Evolutionary conservation across 2,888 invertebrate genomes (phyloP).

Genomic region (Lasioglossum vierecki): DNA sequence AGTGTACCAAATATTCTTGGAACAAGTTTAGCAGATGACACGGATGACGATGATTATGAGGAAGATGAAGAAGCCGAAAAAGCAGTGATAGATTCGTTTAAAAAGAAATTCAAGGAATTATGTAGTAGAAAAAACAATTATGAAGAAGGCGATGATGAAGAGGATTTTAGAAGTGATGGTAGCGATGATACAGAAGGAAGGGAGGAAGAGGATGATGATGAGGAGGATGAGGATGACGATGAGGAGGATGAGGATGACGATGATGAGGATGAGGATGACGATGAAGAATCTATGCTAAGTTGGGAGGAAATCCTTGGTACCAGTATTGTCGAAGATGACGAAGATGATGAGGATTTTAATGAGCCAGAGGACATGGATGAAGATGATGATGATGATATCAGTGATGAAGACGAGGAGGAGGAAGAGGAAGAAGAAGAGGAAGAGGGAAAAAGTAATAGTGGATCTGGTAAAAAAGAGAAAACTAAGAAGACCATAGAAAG

Average conservation of each 20-base stretch:
- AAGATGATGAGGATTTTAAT: slow-evolving; percentile 61
- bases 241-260: slow-evolving; percentile 60
- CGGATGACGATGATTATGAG: slow-evolving; percentile 57
- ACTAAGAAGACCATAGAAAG: slow-evolving; percentile 20
- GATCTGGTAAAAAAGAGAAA: background rate
- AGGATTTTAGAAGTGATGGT: slow-evolving; percentile 34
- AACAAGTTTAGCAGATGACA: slow-evolving; percentile 58
- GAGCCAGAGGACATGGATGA: slow-evolving; percentile 63
- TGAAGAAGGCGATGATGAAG: slow-evolving; percentile 42
- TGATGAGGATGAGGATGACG: slow-evolving; percentile 65
- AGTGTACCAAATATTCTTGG: slow-evolving; percentile 53
- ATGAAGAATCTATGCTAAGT: slow-evolving; percentile 62
- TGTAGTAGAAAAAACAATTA: slow-evolving; percentile 42
- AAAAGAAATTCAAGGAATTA: slow-evolving; percentile 48
- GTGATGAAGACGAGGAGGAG: slow-evolving; percentile 57
- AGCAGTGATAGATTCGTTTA: slow-evolving; percentile 40
- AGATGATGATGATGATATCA: slow-evolving; percentile 68
- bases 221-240: slow-evolving; percentile 30
- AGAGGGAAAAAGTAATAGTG: slow-evolving; percentile 41
- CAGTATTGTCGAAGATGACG: slow-evolving; percentile 72
- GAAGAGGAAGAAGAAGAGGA: slow-evolving; percentile 47
- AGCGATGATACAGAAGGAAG: slow-evolving; percentile 51
- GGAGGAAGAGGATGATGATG: slow-evolving; percentile 45
- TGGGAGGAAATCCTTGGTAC: slow-evolving; percentile 73
- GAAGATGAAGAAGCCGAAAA: slow-evolving; percentile 9